Evolutionary conservation across 2,888 invertebrate species (phyloP).

Genomic region (Artemia sinica): DNA sequence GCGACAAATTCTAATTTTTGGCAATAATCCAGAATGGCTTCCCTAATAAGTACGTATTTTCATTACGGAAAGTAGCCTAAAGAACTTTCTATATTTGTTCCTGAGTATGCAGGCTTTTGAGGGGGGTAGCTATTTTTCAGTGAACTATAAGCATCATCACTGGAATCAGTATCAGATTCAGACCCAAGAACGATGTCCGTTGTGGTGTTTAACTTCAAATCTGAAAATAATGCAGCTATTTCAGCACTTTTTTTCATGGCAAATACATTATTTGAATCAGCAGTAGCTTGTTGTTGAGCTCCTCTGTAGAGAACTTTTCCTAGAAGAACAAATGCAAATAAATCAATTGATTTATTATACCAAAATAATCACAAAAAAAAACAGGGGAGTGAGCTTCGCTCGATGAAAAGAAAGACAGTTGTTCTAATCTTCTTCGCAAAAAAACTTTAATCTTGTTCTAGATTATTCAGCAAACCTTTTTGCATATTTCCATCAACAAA

Average conservation of each 20-base stretch:
- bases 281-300: constrained; percentile 21
- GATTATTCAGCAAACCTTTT: too few relatives aligned
- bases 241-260: constrained; percentile 75
- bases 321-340: background rate
- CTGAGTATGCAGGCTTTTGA: constrained; percentile 24
- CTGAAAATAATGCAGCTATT: constrained; percentile 67
- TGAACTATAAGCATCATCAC: constrained; percentile 24
- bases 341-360: background rate
- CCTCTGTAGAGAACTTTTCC: constrained; percentile 24
- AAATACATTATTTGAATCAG: constrained; percentile 41
- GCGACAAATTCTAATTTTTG: too few relatives aligned
- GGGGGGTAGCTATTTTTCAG: constrained; percentile 24
- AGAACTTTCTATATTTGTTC: constrained; percentile 44
- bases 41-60: background rate
- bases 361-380: too few relatives aligned
- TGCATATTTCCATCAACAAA: too few relatives aligned
- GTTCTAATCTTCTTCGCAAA: too few relatives aligned
- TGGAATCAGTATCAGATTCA: constrained; percentile 18
- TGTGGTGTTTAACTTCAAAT: constrained; percentile 34
- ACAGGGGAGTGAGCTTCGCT: too few relatives aligned
- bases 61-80: constrained; percentile 44
- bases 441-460: too few relatives aligned
- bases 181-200: constrained; percentile 26
- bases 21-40: too few relatives aligned
- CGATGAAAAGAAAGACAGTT: too few relatives aligned